Evolutionary conservation across 2,797 vertebrate species (phyloP).

Genomic region (Peromyscus melanophrys): DNA sequence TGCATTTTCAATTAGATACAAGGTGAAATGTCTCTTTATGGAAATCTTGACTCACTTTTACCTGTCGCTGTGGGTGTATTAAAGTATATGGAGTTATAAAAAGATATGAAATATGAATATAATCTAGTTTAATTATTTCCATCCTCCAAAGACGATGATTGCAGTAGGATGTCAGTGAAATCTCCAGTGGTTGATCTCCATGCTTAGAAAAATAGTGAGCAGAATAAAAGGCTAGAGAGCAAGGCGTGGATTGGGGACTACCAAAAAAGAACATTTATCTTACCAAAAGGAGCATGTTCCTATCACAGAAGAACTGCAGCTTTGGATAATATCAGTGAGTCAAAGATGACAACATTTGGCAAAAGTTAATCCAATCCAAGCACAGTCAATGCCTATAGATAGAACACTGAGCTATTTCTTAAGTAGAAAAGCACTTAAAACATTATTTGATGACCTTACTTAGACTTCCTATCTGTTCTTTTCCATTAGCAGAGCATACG

Average conservation of each 20-base stretch:
- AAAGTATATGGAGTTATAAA: constrained; percentile 87
- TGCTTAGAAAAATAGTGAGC: constrained; percentile 78
- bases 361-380: constrained; percentile 75
- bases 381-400: constrained; percentile 66
- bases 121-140: constrained; percentile 86
- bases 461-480: constrained; percentile 62
- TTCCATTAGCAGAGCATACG: constrained; percentile 42
- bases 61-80: constrained; percentile 86
- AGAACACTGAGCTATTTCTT: constrained; percentile 67
- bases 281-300: constrained; percentile 68
- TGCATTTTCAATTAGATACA: constrained; percentile 86
- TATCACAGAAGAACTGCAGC: constrained; percentile 66
- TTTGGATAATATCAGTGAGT: constrained; percentile 63
- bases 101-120: constrained; percentile 86
- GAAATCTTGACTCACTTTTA: constrained; percentile 86
- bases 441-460: constrained; percentile 62
- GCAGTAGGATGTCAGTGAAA: constrained; percentile 83
- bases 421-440: constrained; percentile 67
- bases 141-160: constrained; percentile 82
- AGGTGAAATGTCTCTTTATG: constrained; percentile 87
- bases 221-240: constrained; percentile 71
- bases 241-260: constrained; percentile 56
- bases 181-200: constrained; percentile 82
- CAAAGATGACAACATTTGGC: constrained; percentile 76
- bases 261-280: constrained; percentile 79